These are phyloP conservation scores for Hecatera dysodea DNA, from an alignment of 2,888 invertebrate genomes.

Conservation along the genomic window DNA sequence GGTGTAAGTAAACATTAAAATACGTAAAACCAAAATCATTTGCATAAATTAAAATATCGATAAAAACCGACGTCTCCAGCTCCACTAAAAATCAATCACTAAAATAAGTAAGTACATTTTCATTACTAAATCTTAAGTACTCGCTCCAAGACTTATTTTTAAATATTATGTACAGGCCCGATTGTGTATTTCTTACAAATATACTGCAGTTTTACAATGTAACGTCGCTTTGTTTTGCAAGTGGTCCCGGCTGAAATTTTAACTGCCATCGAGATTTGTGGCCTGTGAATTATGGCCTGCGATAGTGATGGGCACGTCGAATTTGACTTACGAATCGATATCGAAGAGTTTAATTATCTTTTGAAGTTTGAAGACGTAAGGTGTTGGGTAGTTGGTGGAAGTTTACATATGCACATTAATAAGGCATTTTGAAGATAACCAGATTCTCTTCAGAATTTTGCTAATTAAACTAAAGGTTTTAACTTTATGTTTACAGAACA, in stretches of 20 bases:
- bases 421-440: not conserved
- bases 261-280: slow-evolving; percentile 86
- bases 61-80: not conserved
- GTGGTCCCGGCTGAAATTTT: slow-evolving; percentile 79
- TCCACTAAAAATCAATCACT: slow-evolving; percentile 8
- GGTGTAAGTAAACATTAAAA: not conserved
- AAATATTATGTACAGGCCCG: slow-evolving; percentile 33
- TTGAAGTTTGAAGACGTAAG: not conserved
- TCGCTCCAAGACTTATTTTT: slow-evolving; percentile 44
- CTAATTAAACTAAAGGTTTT: not conserved
- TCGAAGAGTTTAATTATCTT: slow-evolving; percentile 60
- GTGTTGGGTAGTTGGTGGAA: not conserved
- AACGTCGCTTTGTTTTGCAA: slow-evolving; percentile 77
- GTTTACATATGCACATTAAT: not conserved
- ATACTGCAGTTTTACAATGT: slow-evolving; percentile 72
- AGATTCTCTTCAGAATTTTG: not conserved
- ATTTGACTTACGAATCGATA: slow-evolving; percentile 61
- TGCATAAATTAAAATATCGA: not conserved
- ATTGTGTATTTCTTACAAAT: slow-evolving; percentile 44
- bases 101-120: slow-evolving; percentile 19
- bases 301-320: slow-evolving; percentile 70
- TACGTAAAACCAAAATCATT: not conserved
- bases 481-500: not conserved
- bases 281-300: slow-evolving; percentile 83
- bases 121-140: slow-evolving; percentile 17